Percentiles rank a stretch among this genome's conserved stretches.
Conservation (phyloP, 1,140 invertebrate genomes). For the Pteromalus puparum region DNA sequence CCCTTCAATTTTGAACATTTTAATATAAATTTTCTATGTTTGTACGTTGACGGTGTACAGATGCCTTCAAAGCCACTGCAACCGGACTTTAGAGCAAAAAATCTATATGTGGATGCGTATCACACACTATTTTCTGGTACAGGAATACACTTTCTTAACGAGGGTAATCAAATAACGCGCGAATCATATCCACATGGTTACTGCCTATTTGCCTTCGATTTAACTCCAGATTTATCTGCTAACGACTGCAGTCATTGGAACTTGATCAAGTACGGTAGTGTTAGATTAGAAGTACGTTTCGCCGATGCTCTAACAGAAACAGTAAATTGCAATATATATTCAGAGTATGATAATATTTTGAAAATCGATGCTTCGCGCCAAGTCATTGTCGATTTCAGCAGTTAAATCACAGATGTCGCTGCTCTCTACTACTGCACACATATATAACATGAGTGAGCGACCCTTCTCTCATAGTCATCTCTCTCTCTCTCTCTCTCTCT, state of each 20-base stretch:
- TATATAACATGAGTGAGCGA: no score
- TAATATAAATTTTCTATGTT: no score
- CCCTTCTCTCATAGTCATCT: no score
- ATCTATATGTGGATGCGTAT: no score
- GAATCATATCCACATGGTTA: neutral
- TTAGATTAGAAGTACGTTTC: constrained; percentile 62
- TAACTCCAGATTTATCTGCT: constrained; percentile 1
- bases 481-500: no score
- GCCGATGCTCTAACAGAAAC: constrained; percentile 57
- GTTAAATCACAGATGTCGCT: neutral
- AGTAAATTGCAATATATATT: constrained; percentile 65
- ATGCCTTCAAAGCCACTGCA: no score
- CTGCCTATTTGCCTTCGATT: neutral
- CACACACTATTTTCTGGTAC: no score
- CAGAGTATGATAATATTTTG: constrained; percentile 65
- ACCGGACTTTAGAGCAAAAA: no score
- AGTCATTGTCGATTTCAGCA: constrained; percentile 55
- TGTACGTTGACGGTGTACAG: no score
- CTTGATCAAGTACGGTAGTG: constrained; percentile 41
- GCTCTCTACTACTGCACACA: no score
- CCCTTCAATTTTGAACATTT: no score
- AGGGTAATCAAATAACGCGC: neutral
- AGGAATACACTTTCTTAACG: constrained; percentile 4
- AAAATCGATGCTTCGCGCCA: constrained; percentile 61
- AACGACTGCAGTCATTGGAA: constrained; percentile 29